Conservation (phyloP, 2,113 vertebrate genomes). For the Peromyscus californicus region DNA sequence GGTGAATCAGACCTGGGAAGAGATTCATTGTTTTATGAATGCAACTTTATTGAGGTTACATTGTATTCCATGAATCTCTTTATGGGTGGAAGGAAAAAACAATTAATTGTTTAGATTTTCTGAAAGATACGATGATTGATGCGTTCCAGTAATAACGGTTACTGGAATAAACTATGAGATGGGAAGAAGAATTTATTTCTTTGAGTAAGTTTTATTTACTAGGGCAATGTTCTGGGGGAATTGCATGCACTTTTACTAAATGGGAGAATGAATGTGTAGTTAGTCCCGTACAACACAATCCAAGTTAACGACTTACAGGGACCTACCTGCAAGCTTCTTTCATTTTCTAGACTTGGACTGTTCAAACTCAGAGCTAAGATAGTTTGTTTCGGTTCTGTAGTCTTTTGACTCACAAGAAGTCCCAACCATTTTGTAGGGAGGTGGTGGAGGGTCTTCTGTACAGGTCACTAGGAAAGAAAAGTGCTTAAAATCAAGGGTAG, state of each 20-base stretch:
- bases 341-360: neutral
- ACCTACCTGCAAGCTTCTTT: neutral
- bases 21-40: constrained; percentile 48
- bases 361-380: constrained; percentile 4
- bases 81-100: neutral
- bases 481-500: neutral
- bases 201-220: constrained; percentile 71
- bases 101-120: constrained; percentile 35
- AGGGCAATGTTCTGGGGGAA: constrained; percentile 42
- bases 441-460: neutral
- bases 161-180: neutral
- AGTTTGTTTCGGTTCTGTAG: neutral
- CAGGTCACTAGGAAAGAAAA: neutral
- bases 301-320: neutral
- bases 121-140: neutral
- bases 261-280: constrained; percentile 52
- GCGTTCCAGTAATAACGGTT: neutral
- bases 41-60: neutral
- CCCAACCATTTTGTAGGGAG: neutral
- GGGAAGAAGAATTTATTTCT: constrained; percentile 69
- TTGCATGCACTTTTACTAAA: constrained; percentile 56
- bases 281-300: constrained; percentile 58
- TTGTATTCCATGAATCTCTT: constrained; percentile 31
- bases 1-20: constrained; percentile 31
- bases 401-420: neutral